Evolutionary conservation across 2,797 vertebrate species (phyloP).

Genomic region (Dicrostonyx torquatus): DNA sequence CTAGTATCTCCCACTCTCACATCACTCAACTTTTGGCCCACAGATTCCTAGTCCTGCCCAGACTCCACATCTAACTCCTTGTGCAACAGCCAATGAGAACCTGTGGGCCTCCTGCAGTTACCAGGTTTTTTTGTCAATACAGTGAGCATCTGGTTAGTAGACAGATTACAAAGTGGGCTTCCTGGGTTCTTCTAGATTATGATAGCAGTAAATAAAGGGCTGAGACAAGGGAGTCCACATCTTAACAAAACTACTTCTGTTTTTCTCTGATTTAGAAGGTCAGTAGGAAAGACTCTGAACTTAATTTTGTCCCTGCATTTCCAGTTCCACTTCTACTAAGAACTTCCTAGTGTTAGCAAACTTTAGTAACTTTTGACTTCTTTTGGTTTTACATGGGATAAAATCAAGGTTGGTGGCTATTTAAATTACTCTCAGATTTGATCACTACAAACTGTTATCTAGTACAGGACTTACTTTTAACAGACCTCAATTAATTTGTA

Average conservation of each 20-base stretch:
- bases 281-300: background rate
- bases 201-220: background rate
- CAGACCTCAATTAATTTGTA: background rate
- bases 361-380: background rate
- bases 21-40: background rate
- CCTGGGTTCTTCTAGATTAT: background rate
- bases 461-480: background rate
- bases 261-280: background rate
- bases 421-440: conserved; percentile 36
- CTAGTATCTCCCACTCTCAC: background rate
- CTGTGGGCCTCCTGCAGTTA: background rate
- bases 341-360: background rate
- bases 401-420: background rate
- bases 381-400: conserved; percentile 34
- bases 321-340: background rate
- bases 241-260: background rate
- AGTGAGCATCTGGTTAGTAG: background rate
- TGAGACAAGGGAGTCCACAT: background rate
- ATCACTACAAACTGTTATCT: background rate
- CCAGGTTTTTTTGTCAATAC: background rate
- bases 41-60: background rate
- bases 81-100: background rate
- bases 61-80: background rate
- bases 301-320: conserved; percentile 14
- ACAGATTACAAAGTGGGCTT: conserved; percentile 14